Base-by-base conservation (phyloP, 2,113 vertebrate genomes). In the Numenius arquata region DNA sequence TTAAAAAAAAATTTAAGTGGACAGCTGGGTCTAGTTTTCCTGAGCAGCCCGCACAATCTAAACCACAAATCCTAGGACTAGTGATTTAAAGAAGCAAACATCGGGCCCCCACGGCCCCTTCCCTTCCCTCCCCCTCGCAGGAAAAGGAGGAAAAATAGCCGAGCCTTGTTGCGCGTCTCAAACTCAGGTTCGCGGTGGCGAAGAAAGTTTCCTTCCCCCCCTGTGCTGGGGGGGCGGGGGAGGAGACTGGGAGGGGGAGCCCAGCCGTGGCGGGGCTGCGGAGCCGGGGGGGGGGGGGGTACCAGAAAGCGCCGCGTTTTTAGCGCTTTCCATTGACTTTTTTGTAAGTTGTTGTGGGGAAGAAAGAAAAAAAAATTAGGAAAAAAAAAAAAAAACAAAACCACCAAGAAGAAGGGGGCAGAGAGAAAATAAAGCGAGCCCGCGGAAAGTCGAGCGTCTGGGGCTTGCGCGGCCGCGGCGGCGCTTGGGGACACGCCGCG, bases 141-240 rank as follows among this genome's bases (percentile, higher is more conserved):
- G 74, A 85, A 88, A 53, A 95, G 43, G 21, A 15, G 75, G 43
- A 4, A 38, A 90, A 90, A 92, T 78, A 86, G 27, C 85, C 43
- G 59, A 88, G 55, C n/a, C 63, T 85, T 88, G 74, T 88, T 93
- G 85, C 75, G 21, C 38, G 77, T 84, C 95, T 96, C 78, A 50
- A 75, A 88, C 88, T 94, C 89, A 59, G 93, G 73, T 88, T 93
- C 70, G 78, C 70, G 41, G 56, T 78, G 56, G 83, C 91, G 58
- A 94, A 77, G 59, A 89, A 95, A 96, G 87, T 94, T 95, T 89
- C 84, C 88, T 89, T 92, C 55, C 63, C 89, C n/a, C 59, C 38
- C 66, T 66, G 66, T 25, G 56, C 83, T 78, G 61, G 52, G 82
- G 92, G 75, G 94, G 89, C 83, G 95, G 92, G 86, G 95, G 83